These are phyloP conservation scores for Spermophilus dauricus DNA, from an alignment of 2,113 vertebrate species.

Conservation along the genomic window DNA sequence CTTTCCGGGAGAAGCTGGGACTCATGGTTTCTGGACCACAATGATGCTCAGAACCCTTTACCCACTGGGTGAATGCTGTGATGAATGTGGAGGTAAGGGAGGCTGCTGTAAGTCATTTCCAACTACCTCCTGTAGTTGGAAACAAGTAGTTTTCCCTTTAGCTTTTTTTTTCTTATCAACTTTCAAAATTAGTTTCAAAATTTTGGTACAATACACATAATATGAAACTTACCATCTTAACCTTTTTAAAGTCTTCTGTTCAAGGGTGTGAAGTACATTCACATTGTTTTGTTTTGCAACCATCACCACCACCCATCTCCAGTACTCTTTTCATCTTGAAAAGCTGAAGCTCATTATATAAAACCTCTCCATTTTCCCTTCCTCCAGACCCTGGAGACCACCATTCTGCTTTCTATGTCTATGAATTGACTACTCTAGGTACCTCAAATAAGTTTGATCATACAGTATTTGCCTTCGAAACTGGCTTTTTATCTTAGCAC, in stretches of 20 bases:
- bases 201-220: background rate
- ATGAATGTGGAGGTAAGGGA: background rate
- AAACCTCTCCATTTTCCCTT: background rate
- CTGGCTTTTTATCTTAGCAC: background rate
- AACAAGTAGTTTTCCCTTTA: background rate
- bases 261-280: background rate
- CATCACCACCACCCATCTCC: background rate
- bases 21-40: background rate
- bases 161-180: background rate
- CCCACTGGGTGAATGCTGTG: background rate
- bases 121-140: background rate
- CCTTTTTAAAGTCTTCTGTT: background rate
- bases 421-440: background rate
- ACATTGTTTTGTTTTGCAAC: background rate
- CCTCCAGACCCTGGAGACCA: background rate
- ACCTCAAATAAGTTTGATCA: background rate
- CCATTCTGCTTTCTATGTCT: background rate
- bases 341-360: background rate
- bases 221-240: background rate
- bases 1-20: background rate
- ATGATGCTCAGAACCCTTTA: background rate
- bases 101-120: background rate
- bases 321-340: slow-evolving; percentile 5
- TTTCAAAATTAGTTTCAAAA: background rate
- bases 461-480: background rate